Evolutionary conservation across 2,113 vertebrate genomes (phyloP), one percentile per base, ranked within the genome.

Genomic region (Paramisgurnus dabryanus): DNA sequence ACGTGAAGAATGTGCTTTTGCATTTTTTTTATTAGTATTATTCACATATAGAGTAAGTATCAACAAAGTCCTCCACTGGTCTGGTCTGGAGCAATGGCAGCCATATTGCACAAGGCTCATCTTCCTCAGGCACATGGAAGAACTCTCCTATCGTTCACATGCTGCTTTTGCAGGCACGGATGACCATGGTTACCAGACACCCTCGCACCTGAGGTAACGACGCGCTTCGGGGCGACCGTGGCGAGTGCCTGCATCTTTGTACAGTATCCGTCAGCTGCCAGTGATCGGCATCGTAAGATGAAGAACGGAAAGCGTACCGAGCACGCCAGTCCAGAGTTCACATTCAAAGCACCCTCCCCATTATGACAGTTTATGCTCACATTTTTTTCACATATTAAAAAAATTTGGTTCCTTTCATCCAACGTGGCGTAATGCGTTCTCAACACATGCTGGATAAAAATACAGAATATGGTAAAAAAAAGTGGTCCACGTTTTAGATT

Each of bases 1-100:
- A 89, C 89, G 84, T 87, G 85, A 87, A 85, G 89, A 92, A 92
- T 92, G 93, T 93, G 92, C 92, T 92, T 90, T 88, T 89, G 87
- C 78, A 76, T 80, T 47, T 78, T 58, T 18, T 80, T 89, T 92
- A 91, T 89, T 87, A 90, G 87, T 90, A 89, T 92, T 90, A 89
- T 92, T 90, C 90, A 93, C 91, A 92, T 84, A 85, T 83, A 78
- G 88, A 82, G 50, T 85, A 77, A 66, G 45, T 85, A 83, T 85
- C 40, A 66, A 87, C 78, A 82, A 67, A 85, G 86, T 89, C 84
- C 69, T 85, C 88, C 84, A 55, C 78, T 74, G 83, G 77, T 72
- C 80, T 75, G 73, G 22, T 78, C 65, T 84, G 63, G 85, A 87
- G 82, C 77, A 77, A 11, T 64, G 81, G 84, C 78, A 7, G 79